A percentile compares a stretch with the other conserved stretches of the same genome.
Evolutionary conservation across 2,888 invertebrate genomes (phyloP).

Genomic region (Pristionchus japonicus): DNA sequence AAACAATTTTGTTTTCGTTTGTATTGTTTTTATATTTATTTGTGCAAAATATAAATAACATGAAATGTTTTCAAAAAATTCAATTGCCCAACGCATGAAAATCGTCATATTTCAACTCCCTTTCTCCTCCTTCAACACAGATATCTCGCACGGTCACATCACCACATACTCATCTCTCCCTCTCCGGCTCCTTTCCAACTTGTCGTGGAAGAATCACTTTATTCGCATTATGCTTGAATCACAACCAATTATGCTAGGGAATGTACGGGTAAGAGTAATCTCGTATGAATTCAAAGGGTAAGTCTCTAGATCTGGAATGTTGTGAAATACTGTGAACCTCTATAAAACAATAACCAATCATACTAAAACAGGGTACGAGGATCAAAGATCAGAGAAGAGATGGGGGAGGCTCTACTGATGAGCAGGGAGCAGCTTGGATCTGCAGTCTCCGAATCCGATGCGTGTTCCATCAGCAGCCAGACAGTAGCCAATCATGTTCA

Average conservation of each 20-base stretch:
- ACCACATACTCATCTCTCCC: background rate
- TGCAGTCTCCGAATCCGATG: slow-evolving; percentile 93
- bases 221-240: background rate
- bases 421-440: slow-evolving; percentile 89
- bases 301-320: slow-evolving; percentile 9
- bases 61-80: too few species aligned
- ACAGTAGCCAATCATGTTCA: slow-evolving; percentile 82
- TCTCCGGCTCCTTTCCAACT: background rate
- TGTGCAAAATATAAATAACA: too few species aligned
- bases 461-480: slow-evolving; percentile 83
- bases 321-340: background rate
- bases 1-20: too few species aligned
- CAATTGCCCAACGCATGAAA: too few species aligned
- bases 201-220: background rate
- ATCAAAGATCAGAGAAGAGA: background rate
- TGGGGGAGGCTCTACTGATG: background rate
- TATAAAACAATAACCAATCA: slow-evolving; percentile 9
- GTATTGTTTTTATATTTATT: too few species aligned
- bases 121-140: background rate
- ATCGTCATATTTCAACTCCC: too few species aligned
- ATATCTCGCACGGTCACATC: slow-evolving; percentile 1
- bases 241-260: slow-evolving; percentile 39
- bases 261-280: background rate
- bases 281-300: slow-evolving; percentile 1
- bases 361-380: background rate